A percentile compares a stretch with the other conserved stretches of the same genome.
Evolutionary conservation across 2,888 invertebrate species (phyloP).

Genomic region (Sinopyrophorus schimmeli): DNA sequence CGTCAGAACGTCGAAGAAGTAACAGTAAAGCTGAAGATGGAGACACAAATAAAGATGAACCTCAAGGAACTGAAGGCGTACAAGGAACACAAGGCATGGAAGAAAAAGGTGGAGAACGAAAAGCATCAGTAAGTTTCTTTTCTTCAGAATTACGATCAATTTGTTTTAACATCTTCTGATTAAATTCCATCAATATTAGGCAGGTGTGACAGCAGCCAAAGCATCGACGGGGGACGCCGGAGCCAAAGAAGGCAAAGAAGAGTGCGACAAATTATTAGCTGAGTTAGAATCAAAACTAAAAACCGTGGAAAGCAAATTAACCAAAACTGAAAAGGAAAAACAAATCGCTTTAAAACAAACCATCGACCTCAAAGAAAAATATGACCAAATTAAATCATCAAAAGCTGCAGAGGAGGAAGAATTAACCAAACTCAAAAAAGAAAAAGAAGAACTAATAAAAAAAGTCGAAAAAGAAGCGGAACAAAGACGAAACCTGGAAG

Average conservation of each 20-base stretch:
- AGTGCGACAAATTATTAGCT: background rate
- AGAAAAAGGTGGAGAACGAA: too few species aligned
- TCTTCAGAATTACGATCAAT: too few species aligned
- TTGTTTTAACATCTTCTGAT: too few species aligned
- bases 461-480: conserved; percentile 22
- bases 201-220: too few species aligned
- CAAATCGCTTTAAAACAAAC: conserved; percentile 25
- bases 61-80: too few species aligned
- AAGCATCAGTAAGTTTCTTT: too few species aligned
- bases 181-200: too few species aligned
- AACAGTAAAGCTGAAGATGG: too few species aligned
- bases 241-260: conserved; percentile 5
- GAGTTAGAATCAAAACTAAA: background rate
- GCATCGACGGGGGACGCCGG: too few species aligned
- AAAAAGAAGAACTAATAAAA: conserved; percentile 24
- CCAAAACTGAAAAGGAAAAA: conserved; percentile 25
- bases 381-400: conserved; percentile 20
- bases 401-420: conserved; percentile 15
- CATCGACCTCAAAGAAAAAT: conserved; percentile 31
- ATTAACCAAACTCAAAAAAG: conserved; percentile 22
- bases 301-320: conserved; percentile 15
- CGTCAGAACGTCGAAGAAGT: too few species aligned
- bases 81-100: too few species aligned
- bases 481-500: conserved; percentile 6
- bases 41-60: too few species aligned